These are phyloP conservation scores for Pemphigus obesinymphae DNA, from an alignment of 1,140 invertebrate genomes.

Conservation along the genomic window DNA sequence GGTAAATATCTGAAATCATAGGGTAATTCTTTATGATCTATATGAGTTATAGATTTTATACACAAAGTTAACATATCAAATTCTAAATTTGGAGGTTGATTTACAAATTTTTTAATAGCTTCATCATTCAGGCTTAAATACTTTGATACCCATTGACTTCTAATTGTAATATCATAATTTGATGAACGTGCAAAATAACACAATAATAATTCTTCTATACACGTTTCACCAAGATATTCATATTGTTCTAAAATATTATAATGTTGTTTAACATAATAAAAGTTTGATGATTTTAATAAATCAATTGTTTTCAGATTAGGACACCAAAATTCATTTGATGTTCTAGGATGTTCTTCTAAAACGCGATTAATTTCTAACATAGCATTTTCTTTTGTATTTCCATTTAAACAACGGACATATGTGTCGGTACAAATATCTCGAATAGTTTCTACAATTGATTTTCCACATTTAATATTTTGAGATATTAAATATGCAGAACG, in stretches of 20 bases:
- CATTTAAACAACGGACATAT: slow-evolving; percentile 58
- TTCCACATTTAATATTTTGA: slow-evolving; percentile 62
- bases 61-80: background rate
- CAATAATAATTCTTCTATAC: slow-evolving; percentile 24
- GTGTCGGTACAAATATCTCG: slow-evolving; percentile 61
- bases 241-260: slow-evolving; percentile 6
- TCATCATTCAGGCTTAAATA: background rate
- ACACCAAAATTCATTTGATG: background rate
- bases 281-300: slow-evolving; percentile 7
- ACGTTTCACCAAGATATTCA: background rate
- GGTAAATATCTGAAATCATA: slow-evolving; percentile 31
- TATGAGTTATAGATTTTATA: background rate
- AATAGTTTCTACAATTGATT: slow-evolving; percentile 55
- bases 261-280: slow-evolving; percentile 9
- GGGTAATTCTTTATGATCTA: background rate
- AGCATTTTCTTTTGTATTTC: slow-evolving; percentile 13
- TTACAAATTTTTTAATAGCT: slow-evolving; percentile 9
- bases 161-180: background rate
- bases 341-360: background rate
- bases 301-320: slow-evolving; percentile 29
- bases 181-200: slow-evolving; percentile 32
- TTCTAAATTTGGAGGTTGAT: background rate
- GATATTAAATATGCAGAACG: slow-evolving; percentile 60
- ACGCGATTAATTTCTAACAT: slow-evolving; percentile 1
- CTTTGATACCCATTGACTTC: background rate